Evolutionary conservation across 2,797 vertebrate species (phyloP).

Genomic region (Rhabdomys pumilio): DNA sequence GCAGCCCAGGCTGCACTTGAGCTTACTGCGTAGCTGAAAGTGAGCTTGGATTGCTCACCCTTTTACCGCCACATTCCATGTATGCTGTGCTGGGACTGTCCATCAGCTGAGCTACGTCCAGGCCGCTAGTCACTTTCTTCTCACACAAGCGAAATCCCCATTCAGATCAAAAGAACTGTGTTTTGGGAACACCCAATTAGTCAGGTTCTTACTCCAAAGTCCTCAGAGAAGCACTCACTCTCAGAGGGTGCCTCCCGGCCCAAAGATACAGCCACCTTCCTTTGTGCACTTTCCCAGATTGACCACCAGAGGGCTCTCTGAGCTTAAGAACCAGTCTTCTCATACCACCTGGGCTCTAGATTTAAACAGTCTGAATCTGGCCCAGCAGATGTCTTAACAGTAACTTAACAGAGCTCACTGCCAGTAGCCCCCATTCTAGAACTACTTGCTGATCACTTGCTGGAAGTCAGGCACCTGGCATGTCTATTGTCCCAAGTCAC

Average conservation of each 20-base stretch:
- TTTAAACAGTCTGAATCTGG: not conserved
- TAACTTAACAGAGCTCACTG: not conserved
- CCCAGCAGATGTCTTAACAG: not conserved
- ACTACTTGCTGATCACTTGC: not conserved
- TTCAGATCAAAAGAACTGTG: not conserved
- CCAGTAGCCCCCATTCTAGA: not conserved
- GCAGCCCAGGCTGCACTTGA: not conserved
- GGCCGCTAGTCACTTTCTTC: not conserved
- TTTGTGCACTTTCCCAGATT: not conserved
- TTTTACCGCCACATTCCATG: not conserved
- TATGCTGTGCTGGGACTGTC: not conserved
- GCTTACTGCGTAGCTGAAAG: not conserved
- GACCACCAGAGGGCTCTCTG: conserved; percentile 62
- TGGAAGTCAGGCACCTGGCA: not conserved
- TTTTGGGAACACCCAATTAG: not conserved
- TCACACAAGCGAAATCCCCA: not conserved
- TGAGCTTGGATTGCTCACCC: not conserved
- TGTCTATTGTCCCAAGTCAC: not conserved
- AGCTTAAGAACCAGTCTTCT: not conserved
- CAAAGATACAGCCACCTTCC: not conserved
- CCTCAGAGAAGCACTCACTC: not conserved
- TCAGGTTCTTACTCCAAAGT: not conserved
- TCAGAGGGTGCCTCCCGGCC: not conserved
- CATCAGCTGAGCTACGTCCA: not conserved
- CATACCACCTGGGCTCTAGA: not conserved